Conservation (phyloP, 1,140 invertebrate species). For the Conopomorpha cramerella region DNA sequence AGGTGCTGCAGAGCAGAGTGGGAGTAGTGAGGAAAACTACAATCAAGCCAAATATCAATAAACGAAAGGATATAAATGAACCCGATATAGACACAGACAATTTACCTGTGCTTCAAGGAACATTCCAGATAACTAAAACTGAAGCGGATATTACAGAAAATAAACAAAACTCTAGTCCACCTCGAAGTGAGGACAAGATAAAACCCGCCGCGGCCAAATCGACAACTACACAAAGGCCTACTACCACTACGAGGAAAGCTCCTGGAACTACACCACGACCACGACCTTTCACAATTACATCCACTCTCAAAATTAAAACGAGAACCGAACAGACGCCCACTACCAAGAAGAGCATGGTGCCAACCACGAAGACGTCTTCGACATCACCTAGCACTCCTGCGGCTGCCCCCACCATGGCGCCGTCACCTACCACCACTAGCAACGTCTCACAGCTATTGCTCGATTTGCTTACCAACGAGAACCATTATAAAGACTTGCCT, state of each 20-base stretch:
- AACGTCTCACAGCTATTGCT: conserved; percentile 49
- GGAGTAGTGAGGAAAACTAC: conserved; percentile 60
- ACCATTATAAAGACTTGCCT: conserved; percentile 52
- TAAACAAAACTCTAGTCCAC: conserved; percentile 43
- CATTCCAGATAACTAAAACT: conserved; percentile 66
- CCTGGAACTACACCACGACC: conserved; percentile 25
- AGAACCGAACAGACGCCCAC: conserved; percentile 31
- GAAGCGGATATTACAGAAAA: conserved; percentile 66
- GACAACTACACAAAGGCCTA: conserved; percentile 39
- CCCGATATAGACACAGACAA: conserved; percentile 60
- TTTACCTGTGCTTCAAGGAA: conserved; percentile 62
- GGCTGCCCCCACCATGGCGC: too few species aligned
- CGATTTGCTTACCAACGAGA: conserved; percentile 40
- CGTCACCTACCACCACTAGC: conserved; percentile 28
- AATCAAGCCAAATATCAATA: conserved; percentile 38
- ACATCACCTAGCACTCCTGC: conserved; percentile 19
- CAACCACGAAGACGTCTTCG: conserved; percentile 13
- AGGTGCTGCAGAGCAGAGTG: conserved; percentile 44
- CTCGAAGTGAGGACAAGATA: conserved; percentile 33
- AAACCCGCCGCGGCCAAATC: conserved; percentile 32
- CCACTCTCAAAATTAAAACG: conserved; percentile 45
- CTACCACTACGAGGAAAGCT: conserved; percentile 25
- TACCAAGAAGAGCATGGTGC: conserved; percentile 28
- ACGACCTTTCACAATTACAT: conserved; percentile 49
- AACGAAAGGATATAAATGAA: conserved; percentile 50